Evolutionary conservation across 2,888 invertebrate genomes (phyloP).

Genomic region (Sipha maydis): DNA sequence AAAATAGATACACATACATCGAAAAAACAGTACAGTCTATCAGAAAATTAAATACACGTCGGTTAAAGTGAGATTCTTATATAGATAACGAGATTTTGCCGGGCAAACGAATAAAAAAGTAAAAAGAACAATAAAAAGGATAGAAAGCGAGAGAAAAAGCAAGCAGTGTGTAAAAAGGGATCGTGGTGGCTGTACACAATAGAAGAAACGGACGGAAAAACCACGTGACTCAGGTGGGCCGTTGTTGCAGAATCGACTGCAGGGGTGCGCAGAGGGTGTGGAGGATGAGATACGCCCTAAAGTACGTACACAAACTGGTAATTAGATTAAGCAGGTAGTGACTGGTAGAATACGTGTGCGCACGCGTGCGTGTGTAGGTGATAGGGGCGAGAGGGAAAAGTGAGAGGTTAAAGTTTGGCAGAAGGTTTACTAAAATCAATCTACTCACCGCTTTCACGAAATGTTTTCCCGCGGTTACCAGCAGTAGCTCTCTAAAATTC

Average conservation of each 20-base stretch:
- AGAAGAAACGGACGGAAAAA: slow-evolving; percentile 12
- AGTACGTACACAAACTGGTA: slow-evolving; percentile 38
- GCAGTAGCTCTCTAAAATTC: slow-evolving; percentile 36
- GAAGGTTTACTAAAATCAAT: slow-evolving; percentile 62
- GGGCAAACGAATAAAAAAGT: not conserved
- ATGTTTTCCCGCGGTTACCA: slow-evolving; percentile 47
- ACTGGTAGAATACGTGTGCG: slow-evolving; percentile 2
- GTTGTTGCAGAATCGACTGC: not conserved
- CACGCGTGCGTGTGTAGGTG: not conserved
- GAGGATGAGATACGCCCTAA: slow-evolving; percentile 25
- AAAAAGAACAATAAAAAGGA: slow-evolving; percentile 27
- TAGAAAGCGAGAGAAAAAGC: not conserved
- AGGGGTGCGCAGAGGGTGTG: not conserved
- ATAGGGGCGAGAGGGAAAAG: not conserved
- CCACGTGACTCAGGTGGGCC: slow-evolving; percentile 32
- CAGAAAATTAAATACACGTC: not conserved
- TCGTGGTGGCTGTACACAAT: not conserved
- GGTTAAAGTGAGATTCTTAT: slow-evolving; percentile 46
- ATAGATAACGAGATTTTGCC: slow-evolving; percentile 51
- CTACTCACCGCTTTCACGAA: slow-evolving; percentile 50
- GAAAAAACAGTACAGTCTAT: not conserved
- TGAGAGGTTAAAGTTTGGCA: slow-evolving; percentile 60
- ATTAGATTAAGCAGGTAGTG: slow-evolving; percentile 60
- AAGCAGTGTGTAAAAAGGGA: not conserved
- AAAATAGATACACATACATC: too few relatives aligned